Conservation (phyloP, 2,888 invertebrate genomes). For the Tridacna crocea region DNA sequence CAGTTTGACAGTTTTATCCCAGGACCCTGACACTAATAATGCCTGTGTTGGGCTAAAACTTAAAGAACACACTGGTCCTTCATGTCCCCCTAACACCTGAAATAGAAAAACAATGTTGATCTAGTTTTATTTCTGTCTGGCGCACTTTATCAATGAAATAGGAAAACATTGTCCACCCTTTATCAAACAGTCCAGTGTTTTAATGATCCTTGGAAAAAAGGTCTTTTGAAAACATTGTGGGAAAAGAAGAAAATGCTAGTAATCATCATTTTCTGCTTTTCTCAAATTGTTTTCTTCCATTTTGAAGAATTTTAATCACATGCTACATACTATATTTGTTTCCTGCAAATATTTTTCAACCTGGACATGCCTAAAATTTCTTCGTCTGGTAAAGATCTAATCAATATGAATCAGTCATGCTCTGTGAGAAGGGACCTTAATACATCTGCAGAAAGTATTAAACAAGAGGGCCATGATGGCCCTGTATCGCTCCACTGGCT, state of each 20-base stretch:
- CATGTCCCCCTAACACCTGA: slow-evolving; percentile 92
- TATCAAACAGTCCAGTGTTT: neutral
- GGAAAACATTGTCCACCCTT: neutral
- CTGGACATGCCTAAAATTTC: no score
- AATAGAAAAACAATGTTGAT: neutral
- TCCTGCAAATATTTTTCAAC: no score
- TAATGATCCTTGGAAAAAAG: neutral
- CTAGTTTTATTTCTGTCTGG: neutral
- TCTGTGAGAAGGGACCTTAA: no score
- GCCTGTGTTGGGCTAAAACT: slow-evolving; percentile 89
- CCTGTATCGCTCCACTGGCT: no score
- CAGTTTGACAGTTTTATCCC: slow-evolving; percentile 96
- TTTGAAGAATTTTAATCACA: no score
- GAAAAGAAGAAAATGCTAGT: neutral
- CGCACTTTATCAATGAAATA: no score
- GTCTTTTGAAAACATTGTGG: neutral
- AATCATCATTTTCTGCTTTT: neutral
- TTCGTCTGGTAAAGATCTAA: no score
- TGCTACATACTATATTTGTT: no score
- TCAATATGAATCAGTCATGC: no score
- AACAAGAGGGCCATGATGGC: no score
- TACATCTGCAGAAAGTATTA: no score
- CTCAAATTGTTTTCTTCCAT: neutral
- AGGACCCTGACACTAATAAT: slow-evolving; percentile 92
- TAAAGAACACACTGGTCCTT: slow-evolving; percentile 94